phyloP scores from a whole-genome alignment of 2,797 vertebrate species.

The Micromesistius poutassou region DNA sequence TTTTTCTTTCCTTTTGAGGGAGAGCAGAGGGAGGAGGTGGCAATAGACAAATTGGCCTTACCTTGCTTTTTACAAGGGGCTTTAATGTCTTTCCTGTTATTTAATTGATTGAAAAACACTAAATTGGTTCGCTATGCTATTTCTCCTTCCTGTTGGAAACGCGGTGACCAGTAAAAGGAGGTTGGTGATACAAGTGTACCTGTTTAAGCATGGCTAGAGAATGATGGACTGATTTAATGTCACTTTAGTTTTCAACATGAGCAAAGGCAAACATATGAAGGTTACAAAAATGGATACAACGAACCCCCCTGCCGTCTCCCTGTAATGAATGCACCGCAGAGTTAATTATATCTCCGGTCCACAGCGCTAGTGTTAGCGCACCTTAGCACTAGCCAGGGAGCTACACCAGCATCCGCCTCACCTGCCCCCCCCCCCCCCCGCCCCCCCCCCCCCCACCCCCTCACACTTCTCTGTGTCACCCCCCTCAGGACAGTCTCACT shows the following conservation, averaged over 20 bases:
- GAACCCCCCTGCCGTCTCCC: neutral
- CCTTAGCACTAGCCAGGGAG: slow-evolving; percentile 27
- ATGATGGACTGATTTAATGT: neutral
- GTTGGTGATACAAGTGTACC: neutral
- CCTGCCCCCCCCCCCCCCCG: slow-evolving; percentile 3
- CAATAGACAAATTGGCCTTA: neutral
- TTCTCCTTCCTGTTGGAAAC: neutral
- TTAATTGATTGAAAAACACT: neutral
- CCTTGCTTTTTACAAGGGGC: neutral
- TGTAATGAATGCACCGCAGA: slow-evolving; percentile 34
- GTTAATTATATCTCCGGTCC: slow-evolving; percentile 56
- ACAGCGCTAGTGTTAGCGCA: slow-evolving; percentile 42
- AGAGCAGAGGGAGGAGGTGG: neutral
- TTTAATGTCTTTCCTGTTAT: neutral
- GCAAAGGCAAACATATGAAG: neutral
- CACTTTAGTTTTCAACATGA: neutral
- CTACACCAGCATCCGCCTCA: neutral
- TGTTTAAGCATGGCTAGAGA: no score
- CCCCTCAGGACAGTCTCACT: slow-evolving; percentile 55
- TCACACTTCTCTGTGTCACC: neutral
- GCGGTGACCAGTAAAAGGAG: neutral
- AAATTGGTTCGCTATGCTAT: neutral
- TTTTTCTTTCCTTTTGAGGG: neutral
- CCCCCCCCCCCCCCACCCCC: neutral
- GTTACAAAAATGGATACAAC: neutral